Evolutionary conservation across 2,113 vertebrate species (phyloP), one percentile per base, ranked within the genome.

Genomic region (Prietella phreatophila): DNA sequence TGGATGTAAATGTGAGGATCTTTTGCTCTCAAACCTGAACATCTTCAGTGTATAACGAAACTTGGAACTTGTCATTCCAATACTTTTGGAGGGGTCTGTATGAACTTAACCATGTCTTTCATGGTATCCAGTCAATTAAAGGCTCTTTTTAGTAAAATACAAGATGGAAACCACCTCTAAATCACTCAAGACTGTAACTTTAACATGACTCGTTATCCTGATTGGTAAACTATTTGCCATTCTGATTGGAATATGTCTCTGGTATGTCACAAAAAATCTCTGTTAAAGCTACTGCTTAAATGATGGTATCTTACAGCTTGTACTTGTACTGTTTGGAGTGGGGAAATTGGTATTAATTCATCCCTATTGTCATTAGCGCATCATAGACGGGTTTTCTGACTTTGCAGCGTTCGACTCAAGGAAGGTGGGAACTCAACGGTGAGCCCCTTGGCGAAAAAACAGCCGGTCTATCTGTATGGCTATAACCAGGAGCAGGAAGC

Each of bases 321-420:
- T 15, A 58, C 56, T 25, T 61, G 7, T 65, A 65, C 27, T 65
- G 3, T 65, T n/a, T 65, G 27, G 27, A 14, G 63, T 10, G 11
- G 58, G 8, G 15, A 65, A 33, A 17, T 6, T 17, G 5, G 30
- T 33, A 33, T 69, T 17, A 17, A 36, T 33, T 5, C 67, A 69
- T 65, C 63, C 11, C 11, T 30, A 11, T 39, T 73, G 0, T 75
- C 25, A n/a, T 14, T 79, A 14, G 13, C 76, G 3, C 10, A 10
- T 55, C 6, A 1, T 56, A 15, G 36, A 11, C 5, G 5, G 6
- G 5, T 33, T 17, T 56, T 33, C 15, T 36, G 55, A 82, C n/a
- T 83, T 83, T 10, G 2, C 89, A 91, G 91, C 17, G 79, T 25
- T 78, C 93, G 91, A 91, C 83, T 91, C 80, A 95, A 95, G 92